Conservation (phyloP, 2,888 invertebrate species). For the Zelleria hepariella region DNA sequence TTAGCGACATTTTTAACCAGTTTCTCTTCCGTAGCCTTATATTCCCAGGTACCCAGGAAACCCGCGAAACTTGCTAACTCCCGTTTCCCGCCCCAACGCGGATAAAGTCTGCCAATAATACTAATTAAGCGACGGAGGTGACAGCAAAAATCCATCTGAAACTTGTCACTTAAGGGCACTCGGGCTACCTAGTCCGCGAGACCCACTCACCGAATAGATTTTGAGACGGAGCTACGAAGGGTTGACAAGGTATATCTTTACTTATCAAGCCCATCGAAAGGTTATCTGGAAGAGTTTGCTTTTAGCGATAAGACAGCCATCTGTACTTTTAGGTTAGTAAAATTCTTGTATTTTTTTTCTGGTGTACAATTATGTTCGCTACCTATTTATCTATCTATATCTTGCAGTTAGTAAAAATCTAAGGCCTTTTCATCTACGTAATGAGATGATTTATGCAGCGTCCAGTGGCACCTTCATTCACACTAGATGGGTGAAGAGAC, state of each 20-base stretch:
- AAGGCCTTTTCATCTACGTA: too few relatives aligned
- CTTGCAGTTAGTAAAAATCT: too few relatives aligned
- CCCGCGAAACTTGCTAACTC: background rate
- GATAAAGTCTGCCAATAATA: conserved; percentile 36
- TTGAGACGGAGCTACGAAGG: conserved; percentile 20
- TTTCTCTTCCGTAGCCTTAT: too few relatives aligned
- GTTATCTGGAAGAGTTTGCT: background rate
- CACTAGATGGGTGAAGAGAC: too few relatives aligned
- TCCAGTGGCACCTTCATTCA: too few relatives aligned
- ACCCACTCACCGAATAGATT: conserved; percentile 1
- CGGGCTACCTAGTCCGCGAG: conserved; percentile 18
- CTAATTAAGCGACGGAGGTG: conserved; percentile 40
- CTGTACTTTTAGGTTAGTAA: too few relatives aligned
- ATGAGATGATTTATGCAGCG: too few relatives aligned
- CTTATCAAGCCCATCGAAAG: background rate
- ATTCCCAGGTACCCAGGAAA: background rate
- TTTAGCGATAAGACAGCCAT: background rate
- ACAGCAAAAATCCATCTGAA: conserved; percentile 71
- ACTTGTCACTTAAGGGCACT: conserved; percentile 67
- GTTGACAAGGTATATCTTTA: conserved; percentile 12
- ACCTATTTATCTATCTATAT: too few relatives aligned
- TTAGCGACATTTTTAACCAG: too few relatives aligned
- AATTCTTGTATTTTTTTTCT: too few relatives aligned
- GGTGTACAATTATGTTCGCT: too few relatives aligned
- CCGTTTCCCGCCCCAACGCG: background rate